Conservation (phyloP, 2,797 vertebrate genomes). For the Morus bassanus region DNA sequence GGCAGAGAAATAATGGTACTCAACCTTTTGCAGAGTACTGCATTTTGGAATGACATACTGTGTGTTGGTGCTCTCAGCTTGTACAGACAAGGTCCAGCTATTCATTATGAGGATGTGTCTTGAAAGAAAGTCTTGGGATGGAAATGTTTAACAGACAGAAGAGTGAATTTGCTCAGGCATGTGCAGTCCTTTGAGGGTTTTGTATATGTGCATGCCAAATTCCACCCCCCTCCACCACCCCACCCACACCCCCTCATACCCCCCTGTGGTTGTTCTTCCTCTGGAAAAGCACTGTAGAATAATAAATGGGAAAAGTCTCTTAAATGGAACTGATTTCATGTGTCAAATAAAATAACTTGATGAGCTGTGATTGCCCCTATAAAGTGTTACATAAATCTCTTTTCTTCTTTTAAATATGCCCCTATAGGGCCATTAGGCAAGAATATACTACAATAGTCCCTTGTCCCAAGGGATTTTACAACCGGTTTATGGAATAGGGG, state of each 20-base stretch:
- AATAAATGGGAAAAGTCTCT: not conserved
- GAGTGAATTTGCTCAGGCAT: not conserved
- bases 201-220: not conserved
- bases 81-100: constrained; percentile 28
- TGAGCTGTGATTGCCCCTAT: constrained; percentile 11
- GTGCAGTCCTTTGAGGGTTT: not conserved
- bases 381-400: constrained; percentile 45
- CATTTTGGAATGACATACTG: constrained; percentile 25
- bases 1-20: not conserved
- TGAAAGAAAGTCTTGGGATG: constrained; percentile 13
- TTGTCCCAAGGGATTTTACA: constrained; percentile 50
- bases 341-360: constrained; percentile 15
- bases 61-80: constrained; percentile 1
- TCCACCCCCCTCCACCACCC: not conserved
- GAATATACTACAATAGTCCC: not conserved
- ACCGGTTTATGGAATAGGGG: constrained; percentile 22
- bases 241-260: too few relatives aligned
- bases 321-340: not conserved
- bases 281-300: not conserved
- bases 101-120: constrained; percentile 43
- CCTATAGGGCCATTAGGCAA: not conserved
- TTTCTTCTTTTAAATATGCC: not conserved
- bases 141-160: constrained; percentile 4
- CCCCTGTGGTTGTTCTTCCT: not conserved
- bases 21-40: not conserved